Evolutionary conservation across 2,113 vertebrate species (phyloP).

Genomic region (Egretta garzetta): DNA sequence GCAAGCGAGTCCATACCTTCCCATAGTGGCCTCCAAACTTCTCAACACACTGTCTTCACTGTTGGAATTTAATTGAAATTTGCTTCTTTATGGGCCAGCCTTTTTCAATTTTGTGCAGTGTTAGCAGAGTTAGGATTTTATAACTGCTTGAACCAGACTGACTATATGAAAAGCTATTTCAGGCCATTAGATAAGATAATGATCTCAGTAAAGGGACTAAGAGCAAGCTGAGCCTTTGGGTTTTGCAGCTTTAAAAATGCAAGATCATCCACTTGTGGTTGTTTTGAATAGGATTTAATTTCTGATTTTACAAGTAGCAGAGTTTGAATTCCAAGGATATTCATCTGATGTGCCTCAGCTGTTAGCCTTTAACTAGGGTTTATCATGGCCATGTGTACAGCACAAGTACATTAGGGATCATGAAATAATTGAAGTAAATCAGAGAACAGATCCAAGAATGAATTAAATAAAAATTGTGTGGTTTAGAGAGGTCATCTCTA

Average conservation of each 20-base stretch:
- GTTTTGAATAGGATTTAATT: conserved; percentile 41
- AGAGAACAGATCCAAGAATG: background rate
- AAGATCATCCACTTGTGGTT: background rate
- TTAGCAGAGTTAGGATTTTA: conserved; percentile 17
- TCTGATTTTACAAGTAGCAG: conserved; percentile 8
- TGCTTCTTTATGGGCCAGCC: background rate
- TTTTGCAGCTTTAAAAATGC: conserved; percentile 30
- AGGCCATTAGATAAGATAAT: conserved; percentile 37
- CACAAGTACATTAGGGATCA: background rate
- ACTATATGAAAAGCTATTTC: conserved; percentile 29
- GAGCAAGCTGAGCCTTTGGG: background rate
- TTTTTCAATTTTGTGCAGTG: background rate
- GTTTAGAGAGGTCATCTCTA: background rate
- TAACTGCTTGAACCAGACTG: background rate
- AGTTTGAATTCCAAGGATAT: background rate
- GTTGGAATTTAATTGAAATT: background rate
- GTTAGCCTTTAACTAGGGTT: background rate
- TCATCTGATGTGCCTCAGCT: conserved; percentile 1
- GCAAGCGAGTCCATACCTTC: background rate
- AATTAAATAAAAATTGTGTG: background rate
- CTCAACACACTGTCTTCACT: background rate
- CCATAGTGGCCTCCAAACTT: background rate
- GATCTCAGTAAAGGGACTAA: background rate
- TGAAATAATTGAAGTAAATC: conserved; percentile 1
- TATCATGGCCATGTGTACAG: background rate